These are phyloP conservation scores for Drosophila kikkawai DNA, from an alignment of 1,140 invertebrate species.

Conservation along the genomic window DNA sequence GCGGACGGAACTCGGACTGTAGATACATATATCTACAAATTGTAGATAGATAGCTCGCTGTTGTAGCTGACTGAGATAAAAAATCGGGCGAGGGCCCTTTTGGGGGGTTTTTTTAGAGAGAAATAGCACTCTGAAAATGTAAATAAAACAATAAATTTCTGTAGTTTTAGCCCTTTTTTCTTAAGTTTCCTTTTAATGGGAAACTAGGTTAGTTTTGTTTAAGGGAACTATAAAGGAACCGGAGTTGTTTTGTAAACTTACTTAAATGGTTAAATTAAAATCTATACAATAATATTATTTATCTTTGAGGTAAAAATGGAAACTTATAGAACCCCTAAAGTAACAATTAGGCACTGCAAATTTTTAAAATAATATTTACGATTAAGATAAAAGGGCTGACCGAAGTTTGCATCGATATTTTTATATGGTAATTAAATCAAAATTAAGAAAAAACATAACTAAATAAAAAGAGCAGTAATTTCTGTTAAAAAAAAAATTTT, in stretches of 20 bases:
- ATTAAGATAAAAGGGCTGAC: no score
- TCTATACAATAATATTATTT: neutral
- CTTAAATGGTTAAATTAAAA: neutral
- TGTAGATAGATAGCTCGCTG: slow-evolving; percentile 13
- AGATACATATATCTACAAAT: slow-evolving; percentile 22
- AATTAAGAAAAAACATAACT: no score
- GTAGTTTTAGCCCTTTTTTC: neutral
- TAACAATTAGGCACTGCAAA: neutral
- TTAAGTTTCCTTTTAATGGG: neutral
- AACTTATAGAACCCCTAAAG: neutral
- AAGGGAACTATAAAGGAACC: neutral
- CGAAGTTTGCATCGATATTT: no score
- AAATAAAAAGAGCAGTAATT: no score
- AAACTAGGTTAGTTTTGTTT: neutral
- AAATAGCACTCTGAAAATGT: neutral
- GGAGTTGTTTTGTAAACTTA: neutral
- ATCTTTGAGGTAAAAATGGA: neutral
- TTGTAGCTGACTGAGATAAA: slow-evolving; percentile 1
- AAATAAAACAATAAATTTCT: neutral
- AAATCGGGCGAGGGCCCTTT: slow-evolving; percentile 7
- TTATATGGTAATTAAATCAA: no score
- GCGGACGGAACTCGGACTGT: slow-evolving; percentile 18
- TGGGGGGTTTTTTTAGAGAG: neutral
- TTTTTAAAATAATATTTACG: no score
- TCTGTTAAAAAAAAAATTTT: no score